phyloP scores from a whole-genome alignment of 2,113 vertebrate genomes.

The Catharus minimus region DNA sequence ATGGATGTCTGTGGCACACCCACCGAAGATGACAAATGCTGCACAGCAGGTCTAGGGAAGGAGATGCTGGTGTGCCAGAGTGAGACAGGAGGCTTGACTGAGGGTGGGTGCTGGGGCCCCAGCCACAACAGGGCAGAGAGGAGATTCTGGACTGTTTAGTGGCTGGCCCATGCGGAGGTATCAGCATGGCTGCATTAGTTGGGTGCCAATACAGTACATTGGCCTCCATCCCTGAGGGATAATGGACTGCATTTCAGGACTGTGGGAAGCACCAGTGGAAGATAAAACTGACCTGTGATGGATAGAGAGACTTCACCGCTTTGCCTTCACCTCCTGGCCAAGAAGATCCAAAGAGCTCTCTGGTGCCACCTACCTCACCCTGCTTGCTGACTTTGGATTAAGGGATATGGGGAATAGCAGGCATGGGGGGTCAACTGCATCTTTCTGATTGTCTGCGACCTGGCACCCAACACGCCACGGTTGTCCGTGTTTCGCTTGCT shows the following conservation, averaged over 20 bases:
- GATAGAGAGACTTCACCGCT: background rate
- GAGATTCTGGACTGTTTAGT: constrained; percentile 71
- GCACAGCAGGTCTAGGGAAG: background rate
- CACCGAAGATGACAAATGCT: background rate
- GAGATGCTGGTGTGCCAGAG: background rate
- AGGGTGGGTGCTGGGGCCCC: too few species aligned
- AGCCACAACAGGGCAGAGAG: background rate
- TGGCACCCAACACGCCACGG: rapidly evolving
- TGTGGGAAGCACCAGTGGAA: background rate
- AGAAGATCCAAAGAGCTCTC: background rate
- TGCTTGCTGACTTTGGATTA: rapidly evolving
- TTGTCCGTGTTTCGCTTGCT: background rate
- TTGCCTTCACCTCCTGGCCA: background rate
- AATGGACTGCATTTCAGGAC: background rate
- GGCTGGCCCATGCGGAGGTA: constrained; percentile 51
- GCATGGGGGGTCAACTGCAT: rapidly evolving
- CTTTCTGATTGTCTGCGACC: rapidly evolving
- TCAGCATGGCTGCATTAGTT: background rate
- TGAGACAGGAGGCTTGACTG: background rate
- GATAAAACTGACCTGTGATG: background rate
- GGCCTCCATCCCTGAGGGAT: background rate
- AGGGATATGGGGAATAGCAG: too few species aligned
- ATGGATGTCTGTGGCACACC: background rate
- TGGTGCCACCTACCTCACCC: rapidly evolving
- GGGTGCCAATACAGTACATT: background rate